Base-by-base conservation (phyloP, 1,140 invertebrate genomes). In the Linepithema humile region DNA sequence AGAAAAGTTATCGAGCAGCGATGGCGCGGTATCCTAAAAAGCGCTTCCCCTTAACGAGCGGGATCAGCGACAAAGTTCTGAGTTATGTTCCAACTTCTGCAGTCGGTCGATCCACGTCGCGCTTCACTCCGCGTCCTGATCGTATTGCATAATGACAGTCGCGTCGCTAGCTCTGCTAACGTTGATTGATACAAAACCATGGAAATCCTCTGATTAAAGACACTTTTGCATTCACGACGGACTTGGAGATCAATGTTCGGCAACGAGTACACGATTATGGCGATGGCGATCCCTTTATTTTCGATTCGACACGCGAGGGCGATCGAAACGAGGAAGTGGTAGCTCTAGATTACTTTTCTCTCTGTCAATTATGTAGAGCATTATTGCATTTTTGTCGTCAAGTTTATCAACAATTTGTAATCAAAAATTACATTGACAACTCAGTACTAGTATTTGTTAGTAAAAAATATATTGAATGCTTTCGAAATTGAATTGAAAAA, bases 61-160 rank as follows among this genome's bases (percentile, higher is more conserved):
- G 29, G 32, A 67, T 78, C 60, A 78, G 60, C 74, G 45, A 78
- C 45, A 50, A 78, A 78, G 74, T 78, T 78, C 9, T 78, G 74
- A 78, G 64, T 78, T 78, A 78, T 67, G 74, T 38, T 50, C 40
- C 29, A 78, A 78, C 60, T 78, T 67, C 20, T 38, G 20, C 32
- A 38, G 60, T 67, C 74, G 74, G 74, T 77, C 60, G 74, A 78
- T 78, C 74, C 38, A 78, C 45, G 59, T 65, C 60, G 45, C 45
- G 20, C 73, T 75, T 75, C 59, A 38, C 32, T 50, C 23, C 32
- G 15, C 43, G 43, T 32, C 23, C 60, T 29, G 74, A 78, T 77
- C 74, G 74, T 26, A 65, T 65, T 77, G 74, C 43, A 65, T 78
- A 78, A 78, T 38, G 74, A 78, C 32, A 38, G 20, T 5, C 57